These are phyloP conservation scores for Acrobasis suavella DNA, from an alignment of 2,888 invertebrate species.

Conservation along the genomic window DNA sequence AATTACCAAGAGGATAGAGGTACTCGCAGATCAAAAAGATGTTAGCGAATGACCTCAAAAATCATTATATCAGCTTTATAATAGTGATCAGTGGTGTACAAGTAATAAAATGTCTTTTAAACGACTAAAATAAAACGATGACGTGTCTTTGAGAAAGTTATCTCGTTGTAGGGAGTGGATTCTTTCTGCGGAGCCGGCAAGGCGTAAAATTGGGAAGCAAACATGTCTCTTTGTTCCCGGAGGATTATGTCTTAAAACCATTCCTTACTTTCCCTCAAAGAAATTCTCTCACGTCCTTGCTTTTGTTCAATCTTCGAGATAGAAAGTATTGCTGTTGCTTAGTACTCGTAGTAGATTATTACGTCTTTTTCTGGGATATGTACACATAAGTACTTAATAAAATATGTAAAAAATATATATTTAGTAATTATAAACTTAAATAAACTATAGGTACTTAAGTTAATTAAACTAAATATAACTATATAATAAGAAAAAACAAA, in stretches of 20 bases:
- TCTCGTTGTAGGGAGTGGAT: constrained; percentile 36
- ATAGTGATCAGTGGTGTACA: too few relatives aligned
- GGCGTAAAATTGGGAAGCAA: constrained; percentile 72
- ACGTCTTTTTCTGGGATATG: neutral
- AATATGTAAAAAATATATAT: too few relatives aligned
- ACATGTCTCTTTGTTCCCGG: constrained; percentile 57
- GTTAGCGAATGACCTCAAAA: neutral
- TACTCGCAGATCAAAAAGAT: neutral
- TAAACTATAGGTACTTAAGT: too few relatives aligned
- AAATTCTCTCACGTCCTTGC: constrained; percentile 39
- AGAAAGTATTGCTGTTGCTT: neutral
- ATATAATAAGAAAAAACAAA: too few relatives aligned
- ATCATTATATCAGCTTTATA: too few relatives aligned
- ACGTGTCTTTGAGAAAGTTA: neutral
- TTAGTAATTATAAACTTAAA: too few relatives aligned
- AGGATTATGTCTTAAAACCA: constrained; percentile 51
- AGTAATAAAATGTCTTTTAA: neutral
- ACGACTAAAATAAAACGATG: neutral
- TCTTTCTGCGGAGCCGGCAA: constrained; percentile 53
- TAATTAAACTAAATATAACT: too few relatives aligned
- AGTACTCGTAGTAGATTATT: neutral
- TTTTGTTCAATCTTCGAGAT: constrained; percentile 33
- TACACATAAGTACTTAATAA: neutral
- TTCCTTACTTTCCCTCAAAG: constrained; percentile 42
- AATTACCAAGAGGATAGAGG: too few relatives aligned